Percentiles rank a stretch among this genome's conserved stretches.
phyloP scores from a whole-genome alignment of 2,797 vertebrate species.

The Psittacula echo region DNA sequence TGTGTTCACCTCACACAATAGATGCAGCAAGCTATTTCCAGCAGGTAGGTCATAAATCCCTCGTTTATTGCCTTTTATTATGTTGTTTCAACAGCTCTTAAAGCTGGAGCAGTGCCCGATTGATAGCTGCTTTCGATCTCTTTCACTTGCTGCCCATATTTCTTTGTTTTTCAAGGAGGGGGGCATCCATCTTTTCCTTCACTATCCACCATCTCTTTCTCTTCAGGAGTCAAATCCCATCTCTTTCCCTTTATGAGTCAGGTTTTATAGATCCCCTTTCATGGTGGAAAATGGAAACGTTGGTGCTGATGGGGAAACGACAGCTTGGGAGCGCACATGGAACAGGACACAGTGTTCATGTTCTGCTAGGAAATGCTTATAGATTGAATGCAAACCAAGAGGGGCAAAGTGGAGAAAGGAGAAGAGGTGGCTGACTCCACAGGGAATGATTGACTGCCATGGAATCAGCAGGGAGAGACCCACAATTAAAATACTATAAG shows the following conservation, averaged over 20 bases:
- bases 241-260: conserved; percentile 44
- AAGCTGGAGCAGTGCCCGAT: conserved; percentile 73
- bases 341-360: not conserved
- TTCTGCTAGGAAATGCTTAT: not conserved
- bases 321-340: not conserved
- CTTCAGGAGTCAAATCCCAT: conserved; percentile 72
- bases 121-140: conserved; percentile 82
- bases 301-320: conserved; percentile 11
- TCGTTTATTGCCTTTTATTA: conserved; percentile 83
- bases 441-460: not conserved
- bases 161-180: conserved; percentile 59
- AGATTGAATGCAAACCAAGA: conserved; percentile 4
- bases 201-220: not conserved
- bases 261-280: conserved; percentile 63
- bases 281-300: not conserved
- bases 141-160: conserved; percentile 76
- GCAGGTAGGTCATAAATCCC: conserved; percentile 77
- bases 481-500: conserved; percentile 34
- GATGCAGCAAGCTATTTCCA: conserved; percentile 63
- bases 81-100: conserved; percentile 86
- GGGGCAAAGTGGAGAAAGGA: not conserved
- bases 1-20: not conserved
- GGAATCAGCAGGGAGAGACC: conserved; percentile 13
- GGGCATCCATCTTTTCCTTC: conserved; percentile 29
- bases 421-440: fast-evolving